Base-by-base conservation (phyloP, 2,888 invertebrate species). In the Leucozona laternaria region DNA sequence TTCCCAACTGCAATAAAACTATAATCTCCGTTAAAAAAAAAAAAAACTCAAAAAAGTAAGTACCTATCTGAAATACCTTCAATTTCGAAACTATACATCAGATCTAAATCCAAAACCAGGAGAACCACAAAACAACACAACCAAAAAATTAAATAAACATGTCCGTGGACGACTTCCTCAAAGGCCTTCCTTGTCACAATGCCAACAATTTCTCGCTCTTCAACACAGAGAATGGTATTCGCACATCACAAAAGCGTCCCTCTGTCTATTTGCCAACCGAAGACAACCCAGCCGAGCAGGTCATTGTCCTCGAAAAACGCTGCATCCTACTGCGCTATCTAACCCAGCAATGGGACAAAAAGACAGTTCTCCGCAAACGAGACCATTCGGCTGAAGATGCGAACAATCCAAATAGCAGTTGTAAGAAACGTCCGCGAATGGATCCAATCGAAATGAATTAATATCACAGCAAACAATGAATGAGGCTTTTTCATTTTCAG, bases 291-390 rank as follows among this genome's bases (percentile, higher is more conserved):
- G 96, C 97, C 68, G 97, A 98, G 93, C 98, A 98, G 96, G 97
- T 98, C 89, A 98, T 98, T 91, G 98, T 98, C 55, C 97, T 98
- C 91, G 98, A 98, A 93, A 98, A 98, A 93, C 97, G 98, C 62
- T 98, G 98, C 91, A 98, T 98, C 90, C 94, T 98, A 80, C 93
- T 98, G 90, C 95, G 98, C 93, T 98, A 98, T 93, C 94, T 98
- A 88, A 98, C 98, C 90, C 97, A 98, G 90, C 97, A 98, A 93
- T 98, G 98, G 97, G 98, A 98, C 91, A 98, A 97, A 94, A 97
- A 97, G 95, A 90, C 90, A 4, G 82, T 90, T 95, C 91, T 92
- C 31, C 89, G 91, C 5, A 92, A 92, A 73, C 90, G 92, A 10
- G 92, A 92, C 31, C 91, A 92, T 76, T 85, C 89, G 10, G 81